Conservation (phyloP, 2,797 vertebrate species). For the Typhlichthys subterraneus region DNA sequence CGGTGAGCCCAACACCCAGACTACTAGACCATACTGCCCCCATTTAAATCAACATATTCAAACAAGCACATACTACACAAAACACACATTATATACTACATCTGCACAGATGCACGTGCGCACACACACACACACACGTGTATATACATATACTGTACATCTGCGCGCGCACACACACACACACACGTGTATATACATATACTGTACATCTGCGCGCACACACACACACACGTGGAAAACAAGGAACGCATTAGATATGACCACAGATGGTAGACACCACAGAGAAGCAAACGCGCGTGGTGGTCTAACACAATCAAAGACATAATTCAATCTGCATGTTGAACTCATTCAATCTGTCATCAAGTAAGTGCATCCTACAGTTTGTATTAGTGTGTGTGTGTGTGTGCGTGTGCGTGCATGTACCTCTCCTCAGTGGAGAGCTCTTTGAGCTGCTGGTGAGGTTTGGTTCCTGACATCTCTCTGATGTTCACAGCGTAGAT, state of each 20-base stretch:
- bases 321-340: too few relatives aligned
- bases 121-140: not conserved
- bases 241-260: not conserved
- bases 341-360: too few relatives aligned
- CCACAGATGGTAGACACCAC: not conserved
- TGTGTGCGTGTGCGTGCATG: not conserved
- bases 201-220: not conserved
- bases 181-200: too few relatives aligned
- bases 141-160: not conserved
- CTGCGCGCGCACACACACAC: too few relatives aligned
- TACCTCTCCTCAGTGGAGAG: slow-evolving; percentile 90
- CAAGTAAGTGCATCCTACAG: too few relatives aligned
- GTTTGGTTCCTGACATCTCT: slow-evolving; percentile 92
- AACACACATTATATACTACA: not conserved
- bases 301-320: too few relatives aligned
- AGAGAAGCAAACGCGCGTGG: not conserved
- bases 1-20: too few relatives aligned
- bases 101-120: not conserved
- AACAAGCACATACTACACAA: not conserved
- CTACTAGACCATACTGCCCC: too few relatives aligned
- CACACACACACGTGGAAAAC: not conserved
- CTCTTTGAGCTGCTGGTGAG: slow-evolving; percentile 92
- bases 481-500: slow-evolving; percentile 92
- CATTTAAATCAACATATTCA: too few relatives aligned
- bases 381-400: not conserved